Evolutionary conservation across 2,113 vertebrate genomes (phyloP).

Genomic region (Onychostruthus taczanowskii): DNA sequence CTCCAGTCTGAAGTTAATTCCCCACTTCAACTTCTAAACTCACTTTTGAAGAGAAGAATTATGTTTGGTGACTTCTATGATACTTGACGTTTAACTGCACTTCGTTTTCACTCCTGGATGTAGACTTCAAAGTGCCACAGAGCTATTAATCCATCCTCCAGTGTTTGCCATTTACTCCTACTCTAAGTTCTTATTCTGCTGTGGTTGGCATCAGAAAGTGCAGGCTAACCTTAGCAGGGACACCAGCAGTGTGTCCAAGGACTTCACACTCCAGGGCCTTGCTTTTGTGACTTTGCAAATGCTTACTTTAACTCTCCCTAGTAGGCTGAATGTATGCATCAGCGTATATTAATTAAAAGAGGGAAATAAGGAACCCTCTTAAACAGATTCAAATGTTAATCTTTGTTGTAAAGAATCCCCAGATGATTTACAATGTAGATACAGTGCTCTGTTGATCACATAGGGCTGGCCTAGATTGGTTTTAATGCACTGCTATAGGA

Average conservation of each 20-base stretch:
- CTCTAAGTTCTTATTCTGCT: background rate
- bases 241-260: background rate
- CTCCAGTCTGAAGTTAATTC: constrained; percentile 55
- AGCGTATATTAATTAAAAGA: background rate
- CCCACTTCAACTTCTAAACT: constrained; percentile 34
- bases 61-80: constrained; percentile 1
- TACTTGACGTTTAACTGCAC: background rate
- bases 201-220: background rate
- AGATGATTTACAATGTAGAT: background rate
- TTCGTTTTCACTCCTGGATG: background rate
- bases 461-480: background rate
- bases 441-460: background rate
- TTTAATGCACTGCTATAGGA: background rate
- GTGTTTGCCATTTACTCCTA: background rate
- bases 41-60: constrained; percentile 34
- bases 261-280: background rate
- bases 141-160: background rate
- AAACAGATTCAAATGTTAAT: background rate
- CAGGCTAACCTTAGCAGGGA: background rate
- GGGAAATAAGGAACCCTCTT: background rate
- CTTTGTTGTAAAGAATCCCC: background rate
- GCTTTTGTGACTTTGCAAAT: background rate
- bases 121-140: constrained; percentile 16
- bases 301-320: background rate
- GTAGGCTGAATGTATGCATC: background rate